Evolutionary conservation across 2,797 vertebrate species (phyloP), one percentile per base, ranked within the genome.

Genomic region (Ataeniobius toweri): DNA sequence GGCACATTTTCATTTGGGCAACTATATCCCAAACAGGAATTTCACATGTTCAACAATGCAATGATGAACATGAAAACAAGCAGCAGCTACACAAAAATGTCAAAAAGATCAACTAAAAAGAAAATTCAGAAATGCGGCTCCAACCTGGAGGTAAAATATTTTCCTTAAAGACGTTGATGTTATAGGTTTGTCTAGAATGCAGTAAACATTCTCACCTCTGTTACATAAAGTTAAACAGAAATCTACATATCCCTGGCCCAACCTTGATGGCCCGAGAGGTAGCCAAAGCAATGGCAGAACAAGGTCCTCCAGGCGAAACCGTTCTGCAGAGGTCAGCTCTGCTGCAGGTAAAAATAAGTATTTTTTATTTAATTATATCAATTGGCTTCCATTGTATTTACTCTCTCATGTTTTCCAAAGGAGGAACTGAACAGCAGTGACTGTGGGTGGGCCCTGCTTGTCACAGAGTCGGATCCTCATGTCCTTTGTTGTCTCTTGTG

Each of bases 351-450:
- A 87, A 74, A 51, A 69, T 6, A 36, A 39, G 20, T 55, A 48
- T 0, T 28, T 48, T 20, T 58, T 7, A 14, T 13, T 48, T 13
- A 5, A 26, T 51, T 31, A 28, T 18, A 59, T 48, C 22, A n/a
- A 28, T 71, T 46, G 58, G 5, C 59, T 76, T 69, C 26, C 31
- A 74, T 0, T 71, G 46, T 16, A 58, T 41, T 74, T 12, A 73
- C 53, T 0, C 20, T 6, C 50, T 51, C 65, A 22, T 59, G 14
- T 56, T 79, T 63, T 80, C 18, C 70, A 80, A 86, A 96, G 96
- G 94, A 96, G 86, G 94, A 96, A 73, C 88, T 97, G 79, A 96
- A 96, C 89, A 89, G 91, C n/a, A 95, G 90, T 22, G 95, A 95
- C 46, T 94, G 94, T 56, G 95, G 94, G 67, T 97, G 96, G 96